These are phyloP conservation scores for Leptopilina syphax DNA, from an alignment of 2,888 invertebrate genomes.

Conservation along the genomic window DNA sequence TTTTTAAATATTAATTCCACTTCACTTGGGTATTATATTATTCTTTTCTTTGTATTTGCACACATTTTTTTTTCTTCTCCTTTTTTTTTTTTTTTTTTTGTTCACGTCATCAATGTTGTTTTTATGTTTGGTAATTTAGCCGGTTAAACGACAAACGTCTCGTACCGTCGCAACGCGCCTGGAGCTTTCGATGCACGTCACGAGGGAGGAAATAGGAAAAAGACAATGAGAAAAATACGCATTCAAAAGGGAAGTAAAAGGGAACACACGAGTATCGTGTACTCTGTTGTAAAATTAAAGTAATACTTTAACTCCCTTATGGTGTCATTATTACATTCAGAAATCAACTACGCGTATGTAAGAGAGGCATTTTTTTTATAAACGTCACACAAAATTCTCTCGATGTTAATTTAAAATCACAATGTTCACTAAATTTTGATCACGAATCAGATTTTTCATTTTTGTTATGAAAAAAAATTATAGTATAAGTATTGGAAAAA, in stretches of 20 bases:
- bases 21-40: constrained; percentile 17
- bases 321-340: not conserved
- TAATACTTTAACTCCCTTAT: not conserved
- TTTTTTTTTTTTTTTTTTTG: not conserved
- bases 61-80: too few relatives aligned
- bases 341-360: too few relatives aligned
- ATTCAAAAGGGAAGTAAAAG: constrained; percentile 49
- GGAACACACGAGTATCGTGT: constrained; percentile 48
- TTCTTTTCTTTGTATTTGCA: constrained; percentile 14
- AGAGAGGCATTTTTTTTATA: too few relatives aligned
- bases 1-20: constrained; percentile 37
- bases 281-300: constrained; percentile 47
- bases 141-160: constrained; percentile 41
- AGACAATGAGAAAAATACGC: constrained; percentile 46
- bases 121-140: not conserved
- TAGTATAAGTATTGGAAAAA: too few relatives aligned
- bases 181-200: constrained; percentile 48
- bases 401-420: too few relatives aligned
- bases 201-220: constrained; percentile 52
- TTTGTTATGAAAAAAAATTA: too few relatives aligned
- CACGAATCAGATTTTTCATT: too few relatives aligned
- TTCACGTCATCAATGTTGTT: constrained; percentile 23
- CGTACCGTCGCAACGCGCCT: constrained; percentile 53
- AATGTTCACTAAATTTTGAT: too few relatives aligned
- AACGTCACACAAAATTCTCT: too few relatives aligned